Base-by-base conservation (phyloP, 2,113 vertebrate species). In the Embiotoca jacksoni region DNA sequence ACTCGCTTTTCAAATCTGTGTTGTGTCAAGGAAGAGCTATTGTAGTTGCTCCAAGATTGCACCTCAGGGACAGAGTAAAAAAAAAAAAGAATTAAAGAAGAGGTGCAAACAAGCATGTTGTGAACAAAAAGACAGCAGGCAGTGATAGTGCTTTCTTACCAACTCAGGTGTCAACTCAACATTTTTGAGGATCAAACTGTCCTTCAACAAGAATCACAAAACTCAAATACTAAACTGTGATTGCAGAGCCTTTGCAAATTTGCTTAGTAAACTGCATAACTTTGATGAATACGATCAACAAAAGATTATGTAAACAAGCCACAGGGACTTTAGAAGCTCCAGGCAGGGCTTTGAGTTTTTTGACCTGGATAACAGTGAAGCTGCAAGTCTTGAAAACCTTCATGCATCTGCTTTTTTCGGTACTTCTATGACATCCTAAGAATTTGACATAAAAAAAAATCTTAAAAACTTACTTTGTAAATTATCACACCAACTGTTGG, bases 331-430 rank as follows among this genome's bases (percentile, higher is more conserved):
- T 23, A 61, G 73, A 68, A 72, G 63, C 82, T 74, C 1, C 7
- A 72, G 77, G 55, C 35, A 31, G 52, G 52, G 63, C 54, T 80
- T 80, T 79, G 49, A 79, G 69, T 72, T 83, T 63, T 32, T 56
- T 84, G 64, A 82, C 79, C 35, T 76, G 78, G 53, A 84, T 78
- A 87, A 63, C 15, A 73, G 50, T 35, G 52, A 59, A 70, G 50
- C 36, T 75, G 53, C 39, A 78, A 78, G 66, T 53, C 46, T 59
- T 69, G 32, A 75, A 80, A 82, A 80, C n/a, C 44, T 81, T 75
- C n/a, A 60, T 60, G 5, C 36, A 58, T 16, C 31, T 1, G 6
- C 16, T 60, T 79, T 16, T 75, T 64, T 39, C 55, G 66, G 73
- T 47, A 69, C 65, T 72, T 75, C 39, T 56, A 55, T 44, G 36